Base-by-base conservation (phyloP, 2,113 vertebrate genomes). In the Machaerirhynchus nigripectus region DNA sequence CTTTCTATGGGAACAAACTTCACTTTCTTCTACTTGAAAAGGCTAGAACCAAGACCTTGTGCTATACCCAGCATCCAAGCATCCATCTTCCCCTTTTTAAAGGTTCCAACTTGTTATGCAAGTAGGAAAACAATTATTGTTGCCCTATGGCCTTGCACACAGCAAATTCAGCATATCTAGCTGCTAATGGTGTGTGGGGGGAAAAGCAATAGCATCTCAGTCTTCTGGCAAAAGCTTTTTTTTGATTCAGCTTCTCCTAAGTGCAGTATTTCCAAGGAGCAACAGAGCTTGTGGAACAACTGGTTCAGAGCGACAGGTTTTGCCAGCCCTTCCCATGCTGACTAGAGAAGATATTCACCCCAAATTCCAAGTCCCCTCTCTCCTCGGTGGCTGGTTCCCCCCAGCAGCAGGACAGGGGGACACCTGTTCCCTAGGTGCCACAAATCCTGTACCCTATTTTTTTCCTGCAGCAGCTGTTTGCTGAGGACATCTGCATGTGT, bases 261-360 rank as follows among this genome's bases (percentile, higher is more conserved):
- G 46, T 5, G 11, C 53, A 76, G 0, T 2, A 11, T 7, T 87
- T 42, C 30, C 13, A 9, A 57, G n/a, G 6, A 49, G 42, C 17
- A 23, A 44, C 11, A 33, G 37, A 44, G 5, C 12, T 55, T 20
- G 9, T 3, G 4, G 17, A 63, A 89, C 18, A 77, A 33, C 9
- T 30, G 16, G 22, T 24, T 59, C 53, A 3, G 1, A 33, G 8
- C 6, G 4, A 10, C 15, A 39, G 22, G 15, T 65, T 68, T 84
- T 52, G 10, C 15, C 40, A 47, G 24, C 23, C n/a, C 3, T 50
- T 76, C 53, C 53, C 14, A 16, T 10, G 23, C 28, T 76, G 52
- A 24, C 15, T 63, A 37, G 1, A 4, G n/a, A 9, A 2, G 42
- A 7, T 33, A 21, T 19, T 73, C 2, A 7, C 11, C 37, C n/a